These are phyloP conservation scores for Calliphora vomitoria DNA, from an alignment of 2,888 invertebrate genomes.

Conservation along the genomic window DNA sequence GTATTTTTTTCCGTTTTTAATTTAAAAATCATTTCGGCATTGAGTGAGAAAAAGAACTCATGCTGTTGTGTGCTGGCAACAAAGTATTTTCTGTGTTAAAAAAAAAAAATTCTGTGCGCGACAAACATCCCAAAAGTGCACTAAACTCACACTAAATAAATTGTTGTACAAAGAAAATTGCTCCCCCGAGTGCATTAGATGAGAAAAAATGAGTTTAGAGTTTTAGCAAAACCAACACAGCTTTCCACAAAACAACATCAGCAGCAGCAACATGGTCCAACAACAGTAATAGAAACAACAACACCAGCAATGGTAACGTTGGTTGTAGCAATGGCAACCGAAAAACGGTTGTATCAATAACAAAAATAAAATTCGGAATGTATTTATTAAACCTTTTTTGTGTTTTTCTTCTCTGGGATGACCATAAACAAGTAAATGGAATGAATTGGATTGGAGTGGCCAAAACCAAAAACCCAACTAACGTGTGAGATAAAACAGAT, in stretches of 20 bases:
- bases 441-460: constrained; percentile 22
- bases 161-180: constrained; percentile 76
- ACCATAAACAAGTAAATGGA: constrained; percentile 15
- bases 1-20: not conserved
- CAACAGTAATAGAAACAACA: not conserved
- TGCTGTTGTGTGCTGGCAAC: not conserved
- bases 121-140: constrained; percentile 74
- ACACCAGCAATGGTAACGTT: not conserved
- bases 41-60: not conserved
- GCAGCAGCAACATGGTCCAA: constrained; percentile 1
- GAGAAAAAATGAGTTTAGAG: constrained; percentile 75
- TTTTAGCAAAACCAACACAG: constrained; percentile 68
- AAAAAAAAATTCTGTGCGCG: constrained; percentile 37
- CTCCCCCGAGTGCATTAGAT: constrained; percentile 75
- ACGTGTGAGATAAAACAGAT: constrained; percentile 28
- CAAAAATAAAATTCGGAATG: constrained; percentile 28
- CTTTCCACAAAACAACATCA: constrained; percentile 11
- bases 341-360: constrained; percentile 37
- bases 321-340: constrained; percentile 25
- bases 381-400: constrained; percentile 35
- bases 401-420: constrained; percentile 1
- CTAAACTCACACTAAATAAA: constrained; percentile 75
- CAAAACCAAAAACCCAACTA: constrained; percentile 9
- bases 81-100: constrained; percentile 15
- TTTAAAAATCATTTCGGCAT: constrained; percentile 19